Base-by-base conservation (phyloP, 2,113 vertebrate genomes). In the Pterocles orientalis region DNA sequence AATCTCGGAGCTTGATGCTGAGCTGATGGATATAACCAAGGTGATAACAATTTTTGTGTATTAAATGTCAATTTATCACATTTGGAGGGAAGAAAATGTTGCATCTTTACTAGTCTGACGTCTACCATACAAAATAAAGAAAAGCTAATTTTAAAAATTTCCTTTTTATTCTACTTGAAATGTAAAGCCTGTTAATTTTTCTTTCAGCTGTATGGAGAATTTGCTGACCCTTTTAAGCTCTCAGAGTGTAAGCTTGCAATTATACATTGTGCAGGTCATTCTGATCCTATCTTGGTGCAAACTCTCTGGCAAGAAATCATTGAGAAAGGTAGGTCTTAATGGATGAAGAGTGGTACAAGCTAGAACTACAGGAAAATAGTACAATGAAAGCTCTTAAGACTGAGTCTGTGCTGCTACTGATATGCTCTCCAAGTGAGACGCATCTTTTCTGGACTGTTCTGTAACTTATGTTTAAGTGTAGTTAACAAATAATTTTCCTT, bases 11-110 rank as follows among this genome's bases (percentile, higher is more conserved):
- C 97, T 99, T 85, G 99, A 99, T 97, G 99, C 98, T 2, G 99
- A 99, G 91, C 97, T 99, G 50, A 99, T 99, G 99, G 99, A 99
- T 91, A 99, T 99, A 95, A 99, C 99, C 50, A 99, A 99, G 99
- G 99, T 99, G 96, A 84, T 64, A 14, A 73, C 58, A 70, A 73
- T 73, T 77, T 70, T 16, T 53, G 13, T 88, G 5, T 47, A 7
- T 71, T 70, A 45, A 36, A 89, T 60, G 23, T 76, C 24, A 80
- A 15, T 58, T 72, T 58, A 18, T 56, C 19, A 31, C 8, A 24
- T 34, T 41, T 17, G 17, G 29, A 6, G 3, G 2, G 2, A 2
- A 31, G 41, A 29, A 28, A 10, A 36, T 36, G 8, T 47, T 77
- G 15, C 1, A 36, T 13, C 5, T 62, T 65, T 61, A 36, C 11